Evolutionary conservation across 2,113 vertebrate species (phyloP), one percentile per base, ranked within the genome.

Genomic region (Colaptes auratus): DNA sequence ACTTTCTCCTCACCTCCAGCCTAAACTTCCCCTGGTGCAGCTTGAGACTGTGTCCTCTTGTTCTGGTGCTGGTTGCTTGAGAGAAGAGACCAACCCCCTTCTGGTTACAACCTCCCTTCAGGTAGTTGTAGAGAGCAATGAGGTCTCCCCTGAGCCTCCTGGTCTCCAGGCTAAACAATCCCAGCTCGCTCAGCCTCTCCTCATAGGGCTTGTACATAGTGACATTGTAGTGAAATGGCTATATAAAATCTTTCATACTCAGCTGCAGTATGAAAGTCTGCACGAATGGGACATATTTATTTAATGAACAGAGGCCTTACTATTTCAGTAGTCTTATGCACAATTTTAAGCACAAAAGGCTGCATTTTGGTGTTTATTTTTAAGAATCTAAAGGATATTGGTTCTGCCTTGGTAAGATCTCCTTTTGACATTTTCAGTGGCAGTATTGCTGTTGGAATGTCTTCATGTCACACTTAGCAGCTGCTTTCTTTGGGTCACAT

Each of bases 401-500:
- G 82, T 93, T 96, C 88, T 97, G 73, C 95, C 77, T 91, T 48
- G n/a, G 70, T 96, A 86, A 93, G 92, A 95, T 61, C 76, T 94
- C 91, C 70, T 83, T 93, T 84, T 94, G 93, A 93, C 86, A 90
- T 95, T 95, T 97, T 81, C 95, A 95, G 93, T 95, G 93, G 93
- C 93, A 95, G 90, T 90, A 92, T 82, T 95, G 79, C 92, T 95
- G 92, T 95, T 96, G 94, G 94, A 96, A 95, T 94, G 77, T 90
- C 95, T 96, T 96, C 95, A 96, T 90, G 89, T 95, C 96, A 95
- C 95, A 97, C 94, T 94, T 95, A 95, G 91, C 58, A 86, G 73
- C 65, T 93, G 90, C 92, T 95, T 96, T 89, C 84, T 85, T 96
- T 95, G 93, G 95, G 90, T 56, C 35, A 27, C 59, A 79, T 96